A percentile compares a stretch with the other conserved stretches of the same genome.
phyloP scores from a whole-genome alignment of 2,113 vertebrate species.

The Manacus vitellinus region DNA sequence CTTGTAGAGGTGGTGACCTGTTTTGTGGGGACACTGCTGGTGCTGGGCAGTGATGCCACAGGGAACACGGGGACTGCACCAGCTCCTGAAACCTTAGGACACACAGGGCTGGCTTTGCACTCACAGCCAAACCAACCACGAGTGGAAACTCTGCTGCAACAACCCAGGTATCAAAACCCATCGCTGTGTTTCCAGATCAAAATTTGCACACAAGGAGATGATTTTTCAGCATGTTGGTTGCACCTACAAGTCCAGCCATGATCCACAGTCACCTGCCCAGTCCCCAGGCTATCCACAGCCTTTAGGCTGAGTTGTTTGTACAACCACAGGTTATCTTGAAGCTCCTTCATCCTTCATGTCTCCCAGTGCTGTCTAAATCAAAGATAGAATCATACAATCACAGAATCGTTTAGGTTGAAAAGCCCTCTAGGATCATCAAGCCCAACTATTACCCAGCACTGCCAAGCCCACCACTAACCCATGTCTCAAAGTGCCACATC shows the following conservation, averaged over 20 bases:
- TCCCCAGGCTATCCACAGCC: background rate
- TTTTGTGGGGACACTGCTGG: background rate
- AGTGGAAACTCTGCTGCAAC: background rate
- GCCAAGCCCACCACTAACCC: background rate
- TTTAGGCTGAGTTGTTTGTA: background rate
- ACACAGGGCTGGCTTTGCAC: background rate
- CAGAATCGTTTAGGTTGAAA: background rate
- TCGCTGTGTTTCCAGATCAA: background rate
- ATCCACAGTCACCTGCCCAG: accelerated
- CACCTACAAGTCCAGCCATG: background rate
- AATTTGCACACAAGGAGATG: background rate
- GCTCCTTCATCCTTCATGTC: background rate
- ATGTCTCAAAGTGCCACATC: background rate
- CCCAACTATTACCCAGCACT: background rate
- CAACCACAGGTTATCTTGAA: background rate
- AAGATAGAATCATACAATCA: background rate
- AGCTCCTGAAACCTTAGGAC: background rate
- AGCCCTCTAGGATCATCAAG: background rate
- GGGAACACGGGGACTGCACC: accelerated
- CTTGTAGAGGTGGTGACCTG: background rate
- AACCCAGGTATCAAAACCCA: background rate
- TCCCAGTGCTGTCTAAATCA: accelerated
- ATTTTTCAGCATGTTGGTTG: accelerated
- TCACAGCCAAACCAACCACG: background rate
- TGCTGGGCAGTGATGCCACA: accelerated